Evolutionary conservation across 2,888 invertebrate species (phyloP).

Genomic region (Tachina lurida): DNA sequence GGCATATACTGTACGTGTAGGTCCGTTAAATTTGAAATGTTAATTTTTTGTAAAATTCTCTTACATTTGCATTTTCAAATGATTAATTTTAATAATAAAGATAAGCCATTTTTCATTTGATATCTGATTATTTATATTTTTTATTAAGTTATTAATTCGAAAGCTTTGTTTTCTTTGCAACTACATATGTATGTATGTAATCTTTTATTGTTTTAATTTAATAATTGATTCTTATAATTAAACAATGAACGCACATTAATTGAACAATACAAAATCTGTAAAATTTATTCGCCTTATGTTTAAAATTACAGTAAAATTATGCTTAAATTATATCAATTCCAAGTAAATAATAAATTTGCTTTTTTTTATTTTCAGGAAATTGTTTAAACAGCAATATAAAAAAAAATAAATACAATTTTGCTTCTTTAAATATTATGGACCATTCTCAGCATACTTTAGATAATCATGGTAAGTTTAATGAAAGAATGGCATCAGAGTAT

Average conservation of each 20-base stretch:
- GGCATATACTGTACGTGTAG: too few relatives aligned
- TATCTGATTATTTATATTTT: too few relatives aligned
- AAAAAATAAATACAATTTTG: neutral
- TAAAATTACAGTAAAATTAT: too few relatives aligned
- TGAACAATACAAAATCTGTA: neutral
- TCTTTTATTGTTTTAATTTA: neutral
- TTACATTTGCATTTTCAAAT: too few relatives aligned
- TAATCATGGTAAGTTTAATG: slow-evolving; percentile 77
- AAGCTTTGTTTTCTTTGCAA: neutral
- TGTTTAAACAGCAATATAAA: slow-evolving; percentile 16
- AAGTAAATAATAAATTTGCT: slow-evolving; percentile 16
- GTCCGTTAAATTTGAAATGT: too few relatives aligned
- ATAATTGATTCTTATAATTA: neutral
- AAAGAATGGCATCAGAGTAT: neutral
- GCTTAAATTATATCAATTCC: too few relatives aligned
- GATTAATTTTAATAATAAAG: too few relatives aligned
- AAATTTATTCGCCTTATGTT: too few relatives aligned
- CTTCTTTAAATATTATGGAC: slow-evolving; percentile 76
- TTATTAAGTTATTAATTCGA: too few relatives aligned
- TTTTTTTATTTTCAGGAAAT: slow-evolving; percentile 25
- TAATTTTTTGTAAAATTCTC: too few relatives aligned
- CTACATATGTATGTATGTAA: neutral
- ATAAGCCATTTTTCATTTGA: too few relatives aligned
- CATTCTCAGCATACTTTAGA: slow-evolving; percentile 80
- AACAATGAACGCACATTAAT: neutral